Evolutionary conservation across 2,113 vertebrate species (phyloP).

Genomic region (Sapayoa aenigma): DNA sequence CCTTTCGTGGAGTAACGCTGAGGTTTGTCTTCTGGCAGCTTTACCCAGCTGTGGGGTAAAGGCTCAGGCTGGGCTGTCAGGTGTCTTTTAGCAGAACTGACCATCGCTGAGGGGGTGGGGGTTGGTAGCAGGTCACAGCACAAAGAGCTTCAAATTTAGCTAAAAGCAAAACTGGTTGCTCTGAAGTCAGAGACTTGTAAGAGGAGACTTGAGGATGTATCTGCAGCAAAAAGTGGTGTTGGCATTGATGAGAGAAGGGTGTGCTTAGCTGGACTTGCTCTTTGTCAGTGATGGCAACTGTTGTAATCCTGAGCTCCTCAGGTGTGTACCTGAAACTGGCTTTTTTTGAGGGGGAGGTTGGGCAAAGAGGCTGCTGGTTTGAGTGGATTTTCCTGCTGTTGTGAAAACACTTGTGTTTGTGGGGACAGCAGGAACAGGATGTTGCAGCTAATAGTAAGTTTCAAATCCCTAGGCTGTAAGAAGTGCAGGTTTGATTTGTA

Average conservation of each 20-base stretch:
- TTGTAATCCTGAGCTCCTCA: neutral
- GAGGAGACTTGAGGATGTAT: neutral
- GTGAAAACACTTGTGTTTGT: neutral
- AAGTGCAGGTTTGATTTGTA: neutral
- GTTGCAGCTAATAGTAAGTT: neutral
- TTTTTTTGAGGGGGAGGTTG: neutral
- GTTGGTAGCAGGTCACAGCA: neutral
- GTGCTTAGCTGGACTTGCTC: neutral
- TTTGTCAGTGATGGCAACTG: neutral
- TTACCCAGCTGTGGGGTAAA: neutral
- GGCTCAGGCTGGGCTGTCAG: neutral
- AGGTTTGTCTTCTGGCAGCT: conserved; percentile 66
- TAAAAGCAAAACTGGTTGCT: neutral
- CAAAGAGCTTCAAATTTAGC: neutral
- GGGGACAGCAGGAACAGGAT: neutral
- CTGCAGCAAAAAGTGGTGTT: neutral
- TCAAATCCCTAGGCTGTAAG: neutral
- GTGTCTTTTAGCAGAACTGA: neutral
- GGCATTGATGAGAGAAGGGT: neutral
- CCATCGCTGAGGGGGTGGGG: neutral
- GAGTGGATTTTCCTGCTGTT: neutral
- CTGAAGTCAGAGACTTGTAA: neutral
- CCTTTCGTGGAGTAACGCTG: accelerated
- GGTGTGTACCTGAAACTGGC: neutral
- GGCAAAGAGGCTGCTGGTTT: neutral